These are phyloP conservation scores for Thecocarcelia acutangulata DNA, from an alignment of 2,888 invertebrate species.

Conservation along the genomic window DNA sequence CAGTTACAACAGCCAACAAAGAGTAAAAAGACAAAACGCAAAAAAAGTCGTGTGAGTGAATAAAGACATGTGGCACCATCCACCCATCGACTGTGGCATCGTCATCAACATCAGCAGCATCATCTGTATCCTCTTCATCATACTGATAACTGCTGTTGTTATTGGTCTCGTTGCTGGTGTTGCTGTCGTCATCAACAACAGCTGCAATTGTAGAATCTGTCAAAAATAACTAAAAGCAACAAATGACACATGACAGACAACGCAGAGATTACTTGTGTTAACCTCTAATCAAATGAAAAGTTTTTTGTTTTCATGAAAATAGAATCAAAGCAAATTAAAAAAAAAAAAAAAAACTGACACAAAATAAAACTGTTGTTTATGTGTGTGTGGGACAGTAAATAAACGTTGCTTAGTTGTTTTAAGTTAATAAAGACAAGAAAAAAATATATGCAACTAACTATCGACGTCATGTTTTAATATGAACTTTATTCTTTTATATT, in stretches of 20 bases:
- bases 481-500: no score
- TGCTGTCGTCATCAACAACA: slow-evolving; percentile 45
- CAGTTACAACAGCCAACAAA: slow-evolving; percentile 19
- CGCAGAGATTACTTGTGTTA: slow-evolving; percentile 64
- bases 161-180: slow-evolving; percentile 14
- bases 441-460: no score
- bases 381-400: not conserved
- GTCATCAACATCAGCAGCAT: slow-evolving; percentile 4
- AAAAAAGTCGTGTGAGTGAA: not conserved
- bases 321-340: slow-evolving; percentile 22
- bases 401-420: not conserved
- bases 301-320: slow-evolving; percentile 29
- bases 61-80: slow-evolving; percentile 31
- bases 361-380: not conserved
- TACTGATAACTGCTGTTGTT: slow-evolving; percentile 19
- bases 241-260: slow-evolving; percentile 63
- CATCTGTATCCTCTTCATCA: slow-evolving; percentile 20
- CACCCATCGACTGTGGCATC: slow-evolving; percentile 5
- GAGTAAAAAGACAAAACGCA: not conserved
- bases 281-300: slow-evolving; percentile 66
- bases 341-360: not conserved
- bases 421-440: no score
- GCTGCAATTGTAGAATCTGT: slow-evolving; percentile 53
- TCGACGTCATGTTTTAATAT: no score
- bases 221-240: slow-evolving; percentile 60